Evolutionary conservation across 2,888 invertebrate genomes (phyloP), one percentile per base, ranked within the genome.

Genomic region (Oasisia sp.): DNA sequence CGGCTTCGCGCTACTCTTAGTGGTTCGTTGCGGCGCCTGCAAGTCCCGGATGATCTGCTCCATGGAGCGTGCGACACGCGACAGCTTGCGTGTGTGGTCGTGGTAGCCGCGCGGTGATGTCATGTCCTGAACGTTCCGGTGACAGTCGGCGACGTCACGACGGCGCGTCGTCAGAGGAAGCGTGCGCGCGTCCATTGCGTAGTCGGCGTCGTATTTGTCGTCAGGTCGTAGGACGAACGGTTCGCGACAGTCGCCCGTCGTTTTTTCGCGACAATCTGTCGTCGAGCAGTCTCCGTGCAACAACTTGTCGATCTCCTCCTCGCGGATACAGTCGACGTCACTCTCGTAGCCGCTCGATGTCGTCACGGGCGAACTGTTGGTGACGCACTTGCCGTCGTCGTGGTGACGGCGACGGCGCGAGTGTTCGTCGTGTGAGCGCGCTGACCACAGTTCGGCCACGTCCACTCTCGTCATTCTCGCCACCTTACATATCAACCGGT

Each of bases 291-390:
- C 74, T 19, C 74, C 74, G 74, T 74, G 74, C 74, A 74, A 7
- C 74, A 74, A 19, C 74, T 19, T 74, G 27, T 74, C 74, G 74
- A 74, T 74, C 74, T 74, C 74, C n/a, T 74, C 74, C 74, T 74
- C 74, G 27, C 74, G 74, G 27, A 74, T 74, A 74, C 74, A 74
- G 74, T 27, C 74, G 74, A 74, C 74, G 74, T 74, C 74, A 74
- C 74, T 74, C 74, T 74, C 74, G 74, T 74, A 74, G 27, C 74
- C 74, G n/a, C 74, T 74, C 7, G 74, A 74, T 74, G n/a, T 74
- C 74, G 74, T 74, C 74, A 74, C 74, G 27, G 74, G 74, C 74
- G 74, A 74, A 74, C 74, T 74, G 74, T 74, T 74, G 74, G 14
- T 74, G 74, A 74, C 74, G 74, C 74, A 27, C 4, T 74, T 74